phyloP scores from a whole-genome alignment of 2,113 vertebrate genomes.

The Collichthys lucidus region DNA sequence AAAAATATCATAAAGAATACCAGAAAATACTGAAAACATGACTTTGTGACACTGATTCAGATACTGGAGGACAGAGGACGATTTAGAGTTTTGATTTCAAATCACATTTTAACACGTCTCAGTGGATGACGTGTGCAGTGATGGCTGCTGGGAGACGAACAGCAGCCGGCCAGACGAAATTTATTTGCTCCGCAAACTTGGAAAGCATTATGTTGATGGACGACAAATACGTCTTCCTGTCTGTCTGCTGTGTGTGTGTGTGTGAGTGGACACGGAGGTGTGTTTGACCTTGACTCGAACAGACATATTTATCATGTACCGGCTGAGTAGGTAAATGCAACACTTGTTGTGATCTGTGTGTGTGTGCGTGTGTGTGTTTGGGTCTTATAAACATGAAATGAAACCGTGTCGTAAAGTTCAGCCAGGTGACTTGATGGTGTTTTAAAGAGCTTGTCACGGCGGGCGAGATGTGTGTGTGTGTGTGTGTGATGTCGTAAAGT shows the following conservation, averaged over 20 bases:
- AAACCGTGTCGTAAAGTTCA: slow-evolving; percentile 72
- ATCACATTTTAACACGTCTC: too few relatives aligned
- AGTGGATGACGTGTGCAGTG: neutral
- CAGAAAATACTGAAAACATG: too few relatives aligned
- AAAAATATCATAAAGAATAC: too few relatives aligned
- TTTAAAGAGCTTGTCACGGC: slow-evolving; percentile 74
- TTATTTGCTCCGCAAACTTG: slow-evolving; percentile 95
- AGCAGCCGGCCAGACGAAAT: slow-evolving; percentile 91
- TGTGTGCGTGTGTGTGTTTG: slow-evolving; percentile 22
- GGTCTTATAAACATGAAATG: slow-evolving; percentile 75
- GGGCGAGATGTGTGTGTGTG: slow-evolving; percentile 27
- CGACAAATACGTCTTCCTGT: slow-evolving; percentile 88
- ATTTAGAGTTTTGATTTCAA: too few relatives aligned
- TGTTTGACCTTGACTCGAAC: slow-evolving; percentile 91
- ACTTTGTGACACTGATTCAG: too few relatives aligned
- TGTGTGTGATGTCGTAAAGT: slow-evolving; percentile 65
- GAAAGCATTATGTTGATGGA: slow-evolving; percentile 90
- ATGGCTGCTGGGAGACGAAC: slow-evolving; percentile 53
- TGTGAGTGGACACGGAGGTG: slow-evolving; percentile 9
- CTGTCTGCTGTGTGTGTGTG: slow-evolving; percentile 57
- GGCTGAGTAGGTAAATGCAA: slow-evolving; percentile 85
- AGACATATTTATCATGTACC: slow-evolving; percentile 92
- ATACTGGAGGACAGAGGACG: too few relatives aligned
- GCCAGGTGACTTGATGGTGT: slow-evolving; percentile 66
- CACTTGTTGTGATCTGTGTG: slow-evolving; percentile 57